Conservation (phyloP, 1,140 invertebrate genomes). For the Drosophila albomicans region DNA sequence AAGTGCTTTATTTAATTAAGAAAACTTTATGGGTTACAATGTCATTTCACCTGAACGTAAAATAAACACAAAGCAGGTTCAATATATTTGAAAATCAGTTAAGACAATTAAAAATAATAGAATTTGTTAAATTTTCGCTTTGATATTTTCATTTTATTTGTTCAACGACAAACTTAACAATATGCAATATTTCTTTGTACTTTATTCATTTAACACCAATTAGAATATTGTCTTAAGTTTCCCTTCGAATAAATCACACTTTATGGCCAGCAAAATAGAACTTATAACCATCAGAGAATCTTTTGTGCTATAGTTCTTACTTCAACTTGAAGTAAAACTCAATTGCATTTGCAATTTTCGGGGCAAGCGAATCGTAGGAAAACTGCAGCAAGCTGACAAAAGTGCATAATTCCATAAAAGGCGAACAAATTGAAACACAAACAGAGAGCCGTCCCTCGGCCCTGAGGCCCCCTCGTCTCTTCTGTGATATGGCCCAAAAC, state of each 20-base stretch:
- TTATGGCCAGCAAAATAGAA: slow-evolving; percentile 2
- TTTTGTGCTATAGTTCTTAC: slow-evolving; percentile 7
- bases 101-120: no score
- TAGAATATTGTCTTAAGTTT: background rate
- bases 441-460: slow-evolving; percentile 44
- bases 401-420: slow-evolving; percentile 81
- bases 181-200: background rate
- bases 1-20: no score
- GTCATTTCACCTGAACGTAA: no score
- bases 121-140: background rate
- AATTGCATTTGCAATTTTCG: slow-evolving; percentile 48
- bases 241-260: background rate
- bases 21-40: no score
- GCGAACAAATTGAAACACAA: slow-evolving; percentile 79
- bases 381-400: slow-evolving; percentile 64
- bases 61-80: no score
- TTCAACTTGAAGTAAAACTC: slow-evolving; percentile 40
- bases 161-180: background rate
- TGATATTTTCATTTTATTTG: background rate
- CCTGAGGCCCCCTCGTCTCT: slow-evolving; percentile 11
- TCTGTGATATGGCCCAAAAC: background rate
- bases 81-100: no score
- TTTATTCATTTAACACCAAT: background rate
- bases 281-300: slow-evolving; percentile 6
- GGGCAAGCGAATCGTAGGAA: slow-evolving; percentile 14